phyloP scores from a whole-genome alignment of 1,140 invertebrate genomes.

The Dreissena polymorpha region DNA sequence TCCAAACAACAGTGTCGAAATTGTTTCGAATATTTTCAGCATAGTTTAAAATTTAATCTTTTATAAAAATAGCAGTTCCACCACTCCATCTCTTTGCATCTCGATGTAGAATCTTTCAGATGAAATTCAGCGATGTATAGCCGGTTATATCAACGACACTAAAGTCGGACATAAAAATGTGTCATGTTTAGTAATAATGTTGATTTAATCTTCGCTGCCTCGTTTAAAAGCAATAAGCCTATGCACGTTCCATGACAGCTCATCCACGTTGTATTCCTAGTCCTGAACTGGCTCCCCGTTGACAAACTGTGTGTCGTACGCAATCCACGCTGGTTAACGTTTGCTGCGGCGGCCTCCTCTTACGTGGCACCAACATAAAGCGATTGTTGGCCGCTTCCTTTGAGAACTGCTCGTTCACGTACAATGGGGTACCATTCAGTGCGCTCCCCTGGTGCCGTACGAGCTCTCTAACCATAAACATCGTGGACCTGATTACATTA shows the following conservation, averaged over 20 bases:
- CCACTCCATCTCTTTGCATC: no score
- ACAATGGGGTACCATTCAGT: neutral
- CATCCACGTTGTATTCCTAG: constrained; percentile 10
- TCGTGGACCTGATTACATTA: no score
- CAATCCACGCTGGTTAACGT: constrained; percentile 14
- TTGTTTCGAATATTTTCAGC: constrained; percentile 9
- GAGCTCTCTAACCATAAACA: no score
- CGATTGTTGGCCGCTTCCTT: neutral
- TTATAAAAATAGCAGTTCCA: constrained; percentile 16
- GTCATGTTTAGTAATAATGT: constrained; percentile 16
- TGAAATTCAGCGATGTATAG: constrained; percentile 1
- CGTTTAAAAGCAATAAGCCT: neutral
- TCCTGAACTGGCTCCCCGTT: neutral
- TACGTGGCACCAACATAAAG: neutral
- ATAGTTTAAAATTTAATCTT: neutral
- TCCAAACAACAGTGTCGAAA: constrained; percentile 5
- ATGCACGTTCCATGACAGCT: constrained; percentile 36
- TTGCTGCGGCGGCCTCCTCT: neutral
- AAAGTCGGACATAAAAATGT: neutral
- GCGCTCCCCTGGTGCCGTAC: no score
- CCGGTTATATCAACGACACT: constrained; percentile 3
- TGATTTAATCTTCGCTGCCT: neutral
- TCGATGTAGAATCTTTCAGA: constrained; percentile 4
- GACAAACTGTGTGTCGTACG: constrained; percentile 4
- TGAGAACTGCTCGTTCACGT: constrained; percentile 27